Base-by-base conservation (phyloP, 53 echinoderm and acorn worm genomes). In the Crossaster papposus region DNA sequence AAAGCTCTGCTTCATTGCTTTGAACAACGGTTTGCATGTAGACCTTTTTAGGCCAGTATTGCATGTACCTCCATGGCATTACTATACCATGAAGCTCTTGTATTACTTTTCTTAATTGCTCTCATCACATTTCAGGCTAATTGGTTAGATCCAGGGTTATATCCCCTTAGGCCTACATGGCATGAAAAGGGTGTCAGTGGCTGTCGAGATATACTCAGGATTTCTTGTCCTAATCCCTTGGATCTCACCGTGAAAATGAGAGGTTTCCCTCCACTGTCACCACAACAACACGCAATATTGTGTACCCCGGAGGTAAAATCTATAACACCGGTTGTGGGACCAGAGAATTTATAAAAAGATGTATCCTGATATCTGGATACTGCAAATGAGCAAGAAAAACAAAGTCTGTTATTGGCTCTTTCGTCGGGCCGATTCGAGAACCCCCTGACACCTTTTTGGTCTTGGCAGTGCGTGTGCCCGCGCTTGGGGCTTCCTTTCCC, bases 341-440 rank as follows among this genome's bases (percentile, higher is more conserved):
- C 76, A 62, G 58, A 50, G 77, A 62, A 44, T 44, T 87, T n/a
- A n/a, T n/a, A n/a, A 62, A 77, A 77, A 58, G 14, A 51, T 55
- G 77, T 28, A 62, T 87, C 75, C 75, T 87, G 58, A 80, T n/a
- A n/a, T 50, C 30, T 31, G 76, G 34, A 72, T 44, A 55, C 58
- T 20, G 37, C 35, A 75, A 85, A 77, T 77, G 76, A 87, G 76
- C 44, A 53, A 54, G 14, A 77, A 87, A 87, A 87, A 87, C 87
- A 87, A 77, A 54, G 28, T 77, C 24, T 28, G 35, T 87, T 87
- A 87, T 87, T 87, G 77, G 87, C 26, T 87, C 87, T 76, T 52
- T 87, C 87, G 74, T 75, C 87, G 34, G 36, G n/a, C 55, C 63
- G 64, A 72, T 75, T 36, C 14, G 23, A 51, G 50, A 36, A 30